Evolutionary conservation across 2,797 vertebrate species (phyloP).

Genomic region (Glossophaga mutica): DNA sequence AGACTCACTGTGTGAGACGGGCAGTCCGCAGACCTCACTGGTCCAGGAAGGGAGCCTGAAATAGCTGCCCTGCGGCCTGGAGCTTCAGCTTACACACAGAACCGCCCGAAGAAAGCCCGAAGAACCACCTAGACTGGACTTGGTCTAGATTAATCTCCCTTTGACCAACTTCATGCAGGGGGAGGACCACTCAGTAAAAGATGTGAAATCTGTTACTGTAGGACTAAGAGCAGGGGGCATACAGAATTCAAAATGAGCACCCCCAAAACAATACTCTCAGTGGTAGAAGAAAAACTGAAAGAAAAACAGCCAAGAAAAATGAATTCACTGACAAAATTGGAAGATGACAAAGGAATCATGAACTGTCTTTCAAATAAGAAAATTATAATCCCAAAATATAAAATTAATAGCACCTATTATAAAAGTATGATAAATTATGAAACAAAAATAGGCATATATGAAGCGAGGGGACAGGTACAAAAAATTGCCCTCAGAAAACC

Average conservation of each 20-base stretch:
- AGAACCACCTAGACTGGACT: neutral
- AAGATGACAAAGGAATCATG: neutral
- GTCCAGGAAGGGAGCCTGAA: neutral
- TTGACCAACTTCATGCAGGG: neutral
- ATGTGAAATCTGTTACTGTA: neutral
- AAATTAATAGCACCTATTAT: neutral
- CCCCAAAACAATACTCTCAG: neutral
- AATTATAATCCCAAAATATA: neutral
- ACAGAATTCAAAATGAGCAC: neutral
- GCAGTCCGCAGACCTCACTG: neutral
- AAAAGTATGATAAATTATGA: neutral
- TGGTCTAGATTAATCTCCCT: neutral
- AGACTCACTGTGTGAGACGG: neutral
- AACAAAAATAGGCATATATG: neutral
- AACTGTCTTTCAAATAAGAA: neutral
- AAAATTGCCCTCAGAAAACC: neutral
- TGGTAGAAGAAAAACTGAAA: neutral
- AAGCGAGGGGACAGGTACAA: neutral
- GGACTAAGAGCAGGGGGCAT: neutral
- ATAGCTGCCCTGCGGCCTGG: rapidly evolving
- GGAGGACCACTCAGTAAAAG: neutral
- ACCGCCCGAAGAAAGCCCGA: neutral
- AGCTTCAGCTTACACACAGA: neutral
- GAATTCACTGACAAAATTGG: neutral
- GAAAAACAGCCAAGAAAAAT: neutral